These are phyloP conservation scores for Motacilla tschutschensis DNA, from an alignment of 2,113 vertebrate genomes.

Conservation along the genomic window DNA sequence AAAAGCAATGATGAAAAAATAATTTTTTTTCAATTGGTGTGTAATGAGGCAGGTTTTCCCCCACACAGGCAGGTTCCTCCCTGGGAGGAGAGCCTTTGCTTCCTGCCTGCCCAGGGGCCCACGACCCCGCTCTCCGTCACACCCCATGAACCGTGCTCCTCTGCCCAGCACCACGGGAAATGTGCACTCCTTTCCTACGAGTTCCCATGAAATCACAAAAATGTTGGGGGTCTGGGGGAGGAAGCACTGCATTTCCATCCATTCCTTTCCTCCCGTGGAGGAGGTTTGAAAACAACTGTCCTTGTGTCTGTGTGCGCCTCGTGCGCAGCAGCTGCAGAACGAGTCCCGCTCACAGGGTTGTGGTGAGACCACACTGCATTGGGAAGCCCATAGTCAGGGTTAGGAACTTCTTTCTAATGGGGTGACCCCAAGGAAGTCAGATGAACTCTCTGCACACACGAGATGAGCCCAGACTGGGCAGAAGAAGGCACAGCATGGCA, in stretches of 20 bases:
- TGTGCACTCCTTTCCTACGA: neutral
- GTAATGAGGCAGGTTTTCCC: neutral
- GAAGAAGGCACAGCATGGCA: neutral
- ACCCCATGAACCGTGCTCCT: neutral
- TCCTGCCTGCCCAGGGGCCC: neutral
- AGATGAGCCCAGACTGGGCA: neutral
- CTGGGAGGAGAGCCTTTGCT: neutral
- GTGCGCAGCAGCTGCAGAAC: rapidly evolving
- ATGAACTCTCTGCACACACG: rapidly evolving
- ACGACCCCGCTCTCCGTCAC: neutral
- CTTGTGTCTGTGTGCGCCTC: neutral
- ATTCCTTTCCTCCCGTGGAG: neutral
- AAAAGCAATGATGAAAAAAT: neutral
- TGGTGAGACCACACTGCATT: rapidly evolving
- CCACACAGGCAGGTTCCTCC: neutral
- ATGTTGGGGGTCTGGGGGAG: neutral
- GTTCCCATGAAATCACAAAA: constrained; percentile 58
- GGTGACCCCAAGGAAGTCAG: neutral
- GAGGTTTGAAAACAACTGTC: neutral
- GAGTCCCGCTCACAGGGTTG: neutral
- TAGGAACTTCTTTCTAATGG: neutral
- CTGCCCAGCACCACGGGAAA: neutral
- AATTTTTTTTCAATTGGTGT: neutral
- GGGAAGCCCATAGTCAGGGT: neutral
- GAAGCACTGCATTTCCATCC: neutral